phyloP scores from a whole-genome alignment of 2,797 vertebrate species.

The Falco novaeseelandiae region DNA sequence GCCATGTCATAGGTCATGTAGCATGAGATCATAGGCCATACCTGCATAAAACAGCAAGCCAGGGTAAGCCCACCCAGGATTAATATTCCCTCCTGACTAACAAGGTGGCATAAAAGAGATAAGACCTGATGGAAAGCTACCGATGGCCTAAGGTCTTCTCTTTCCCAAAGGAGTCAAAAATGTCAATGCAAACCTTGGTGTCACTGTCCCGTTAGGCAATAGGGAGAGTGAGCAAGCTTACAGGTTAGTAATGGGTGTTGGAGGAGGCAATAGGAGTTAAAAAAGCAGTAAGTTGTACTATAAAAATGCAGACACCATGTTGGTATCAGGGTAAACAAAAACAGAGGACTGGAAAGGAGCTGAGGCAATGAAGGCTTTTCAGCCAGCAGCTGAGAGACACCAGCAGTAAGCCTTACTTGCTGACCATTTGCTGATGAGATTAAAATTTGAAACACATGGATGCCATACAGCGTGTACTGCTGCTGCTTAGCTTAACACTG shows the following conservation, averaged over 20 bases:
- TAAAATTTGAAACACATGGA: background rate
- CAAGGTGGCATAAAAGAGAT: background rate
- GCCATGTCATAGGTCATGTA: background rate
- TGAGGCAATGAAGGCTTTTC: background rate
- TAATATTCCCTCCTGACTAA: background rate
- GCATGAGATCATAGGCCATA: background rate
- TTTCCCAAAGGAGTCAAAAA: background rate
- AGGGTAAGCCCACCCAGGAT: background rate
- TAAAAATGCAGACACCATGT: background rate
- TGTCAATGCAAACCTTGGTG: background rate
- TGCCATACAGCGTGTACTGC: background rate
- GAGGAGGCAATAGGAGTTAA: background rate
- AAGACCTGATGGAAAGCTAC: background rate
- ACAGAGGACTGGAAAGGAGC: background rate
- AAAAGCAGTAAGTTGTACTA: background rate
- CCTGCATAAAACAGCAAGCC: background rate
- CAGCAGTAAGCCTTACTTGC: slow-evolving; percentile 1
- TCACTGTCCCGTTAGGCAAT: background rate
- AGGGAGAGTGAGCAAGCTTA: background rate
- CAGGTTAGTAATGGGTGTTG: background rate
- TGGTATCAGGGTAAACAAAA: background rate
- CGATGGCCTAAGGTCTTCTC: accelerated
- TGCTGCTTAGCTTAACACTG: background rate
- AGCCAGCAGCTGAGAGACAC: background rate
- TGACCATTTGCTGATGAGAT: background rate